Evolutionary conservation across 2,888 invertebrate species (phyloP).

Genomic region (Drosophila leonis): DNA sequence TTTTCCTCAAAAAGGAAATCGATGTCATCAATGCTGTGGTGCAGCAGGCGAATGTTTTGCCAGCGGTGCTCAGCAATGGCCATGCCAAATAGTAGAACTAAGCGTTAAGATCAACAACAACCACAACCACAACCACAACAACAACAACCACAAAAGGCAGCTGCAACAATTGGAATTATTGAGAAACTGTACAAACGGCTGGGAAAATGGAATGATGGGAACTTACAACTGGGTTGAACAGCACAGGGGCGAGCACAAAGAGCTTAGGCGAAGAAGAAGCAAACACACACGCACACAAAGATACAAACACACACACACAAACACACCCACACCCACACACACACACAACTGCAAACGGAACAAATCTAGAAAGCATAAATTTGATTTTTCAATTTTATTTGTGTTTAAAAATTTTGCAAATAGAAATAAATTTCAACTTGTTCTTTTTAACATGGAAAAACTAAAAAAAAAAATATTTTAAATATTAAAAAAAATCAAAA

Average conservation of each 20-base stretch:
- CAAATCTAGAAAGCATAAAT: constrained; percentile 6
- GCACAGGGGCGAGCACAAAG: background rate
- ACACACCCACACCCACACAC: constrained; percentile 15
- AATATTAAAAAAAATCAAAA: background rate
- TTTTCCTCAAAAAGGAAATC: constrained; percentile 85
- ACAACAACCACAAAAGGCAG: constrained; percentile 17
- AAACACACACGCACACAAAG: background rate
- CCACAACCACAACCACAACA: constrained; percentile 3
- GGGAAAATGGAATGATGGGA: background rate
- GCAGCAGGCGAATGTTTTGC: constrained; percentile 85
- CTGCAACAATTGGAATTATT: constrained; percentile 19
- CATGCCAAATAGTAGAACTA: constrained; percentile 84
- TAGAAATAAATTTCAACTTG: constrained; percentile 8
- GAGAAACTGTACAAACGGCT: constrained; percentile 11
- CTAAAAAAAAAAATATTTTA: constrained; percentile 16
- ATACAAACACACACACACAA: constrained; percentile 6
- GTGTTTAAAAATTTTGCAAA: constrained; percentile 10
- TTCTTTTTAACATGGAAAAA: background rate
- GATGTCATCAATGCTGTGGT: constrained; percentile 85
- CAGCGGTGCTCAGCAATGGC: constrained; percentile 85
- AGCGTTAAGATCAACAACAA: constrained; percentile 8
- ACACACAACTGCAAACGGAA: constrained; percentile 11
- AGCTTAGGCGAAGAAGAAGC: background rate
- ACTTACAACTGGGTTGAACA: background rate
- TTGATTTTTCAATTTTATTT: constrained; percentile 21